phyloP scores from a whole-genome alignment of 2,113 vertebrate genomes.

The Corythaixoides concolor region DNA sequence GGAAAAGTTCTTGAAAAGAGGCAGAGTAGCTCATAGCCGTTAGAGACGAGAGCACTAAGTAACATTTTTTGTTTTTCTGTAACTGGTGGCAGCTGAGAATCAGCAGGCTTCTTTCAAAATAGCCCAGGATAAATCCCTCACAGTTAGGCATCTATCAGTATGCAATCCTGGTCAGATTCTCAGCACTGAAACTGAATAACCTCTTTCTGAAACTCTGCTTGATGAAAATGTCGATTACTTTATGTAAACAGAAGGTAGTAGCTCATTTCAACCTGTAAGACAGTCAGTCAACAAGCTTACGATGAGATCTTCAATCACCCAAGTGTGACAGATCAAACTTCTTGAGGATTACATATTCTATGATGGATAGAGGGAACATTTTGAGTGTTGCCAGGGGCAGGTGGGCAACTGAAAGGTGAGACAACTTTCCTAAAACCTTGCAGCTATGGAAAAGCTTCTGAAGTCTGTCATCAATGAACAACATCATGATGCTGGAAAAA shows the following conservation, averaged over 20 bases:
- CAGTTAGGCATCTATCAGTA: neutral
- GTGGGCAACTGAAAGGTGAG: neutral
- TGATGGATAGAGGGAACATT: neutral
- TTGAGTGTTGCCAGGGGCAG: neutral
- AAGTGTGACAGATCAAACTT: neutral
- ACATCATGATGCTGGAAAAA: neutral
- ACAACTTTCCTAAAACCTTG: neutral
- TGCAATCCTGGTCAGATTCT: neutral
- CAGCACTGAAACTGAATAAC: neutral
- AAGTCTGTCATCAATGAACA: neutral
- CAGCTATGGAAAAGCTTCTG: neutral
- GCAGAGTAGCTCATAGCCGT: neutral
- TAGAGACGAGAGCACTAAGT: neutral
- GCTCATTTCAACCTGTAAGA: neutral
- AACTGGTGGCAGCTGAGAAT: neutral
- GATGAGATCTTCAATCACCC: neutral
- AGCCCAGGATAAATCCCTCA: neutral
- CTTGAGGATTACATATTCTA: neutral
- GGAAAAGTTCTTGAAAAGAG: neutral
- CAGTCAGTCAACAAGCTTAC: neutral
- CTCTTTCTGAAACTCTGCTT: neutral
- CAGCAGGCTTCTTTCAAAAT: neutral
- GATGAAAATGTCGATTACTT: neutral
- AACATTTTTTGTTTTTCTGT: neutral
- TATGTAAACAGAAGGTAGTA: neutral